Percentiles rank a stretch among this genome's conserved stretches.
Conservation (phyloP, 2,888 invertebrate species). For the Amiota communis region DNA sequence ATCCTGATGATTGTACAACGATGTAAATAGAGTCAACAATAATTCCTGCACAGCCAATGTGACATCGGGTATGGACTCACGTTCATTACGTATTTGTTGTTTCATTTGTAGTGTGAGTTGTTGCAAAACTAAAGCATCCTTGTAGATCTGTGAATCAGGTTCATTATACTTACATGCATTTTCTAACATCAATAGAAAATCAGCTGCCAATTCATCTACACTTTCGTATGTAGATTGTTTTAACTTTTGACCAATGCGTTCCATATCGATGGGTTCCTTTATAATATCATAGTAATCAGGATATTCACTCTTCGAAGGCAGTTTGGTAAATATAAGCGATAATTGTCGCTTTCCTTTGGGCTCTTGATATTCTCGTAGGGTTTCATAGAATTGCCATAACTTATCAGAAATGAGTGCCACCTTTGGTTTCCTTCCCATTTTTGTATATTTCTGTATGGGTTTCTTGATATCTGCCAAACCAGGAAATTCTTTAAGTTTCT, state of each 20-base stretch:
- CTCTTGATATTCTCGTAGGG: constrained; percentile 91
- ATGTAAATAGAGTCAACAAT: constrained; percentile 91
- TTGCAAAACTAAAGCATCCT: constrained; percentile 95
- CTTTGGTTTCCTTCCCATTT: constrained; percentile 69
- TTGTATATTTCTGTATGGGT: constrained; percentile 61
- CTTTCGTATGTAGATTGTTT: constrained; percentile 84
- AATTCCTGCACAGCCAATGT: constrained; percentile 92
- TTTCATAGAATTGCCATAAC: constrained; percentile 88
- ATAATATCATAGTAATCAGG: constrained; percentile 99
- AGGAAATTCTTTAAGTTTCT: constrained; percentile 85
- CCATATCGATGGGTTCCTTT: constrained; percentile 96
- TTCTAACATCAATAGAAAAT: constrained; percentile 94
- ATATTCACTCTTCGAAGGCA: constrained; percentile 94
- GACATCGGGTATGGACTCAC: constrained; percentile 90
- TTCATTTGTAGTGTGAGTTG: constrained; percentile 94
- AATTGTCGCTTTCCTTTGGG: constrained; percentile 88
- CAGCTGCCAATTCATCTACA: constrained; percentile 89
- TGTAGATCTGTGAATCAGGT: constrained; percentile 97
- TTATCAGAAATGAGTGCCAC: constrained; percentile 80
- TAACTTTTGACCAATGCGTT: constrained; percentile 90
- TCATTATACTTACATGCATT: constrained; percentile 98
- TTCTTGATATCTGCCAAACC: constrained; percentile 75
- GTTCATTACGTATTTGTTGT: constrained; percentile 81
- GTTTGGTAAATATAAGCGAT: constrained; percentile 94
- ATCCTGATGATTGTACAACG: constrained; percentile 96